phyloP scores from a whole-genome alignment of 1,140 invertebrate species.

The Musca domestica region DNA sequence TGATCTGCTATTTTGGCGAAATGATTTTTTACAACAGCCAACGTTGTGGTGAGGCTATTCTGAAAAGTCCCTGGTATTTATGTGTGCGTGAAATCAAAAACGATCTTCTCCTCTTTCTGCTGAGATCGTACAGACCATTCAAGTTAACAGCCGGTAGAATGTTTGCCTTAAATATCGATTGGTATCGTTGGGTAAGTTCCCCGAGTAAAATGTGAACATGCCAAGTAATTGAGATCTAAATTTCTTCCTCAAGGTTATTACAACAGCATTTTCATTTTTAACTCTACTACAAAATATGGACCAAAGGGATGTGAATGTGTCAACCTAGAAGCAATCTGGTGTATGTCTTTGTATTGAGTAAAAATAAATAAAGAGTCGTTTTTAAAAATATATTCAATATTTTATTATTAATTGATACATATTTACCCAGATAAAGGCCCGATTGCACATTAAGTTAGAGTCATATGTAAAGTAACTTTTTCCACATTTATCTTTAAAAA shows the following conservation, averaged over 20 bases:
- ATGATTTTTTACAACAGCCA: constrained; percentile 43
- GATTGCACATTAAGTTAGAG: too few relatives aligned
- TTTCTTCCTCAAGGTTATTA: constrained; percentile 39
- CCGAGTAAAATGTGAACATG: too few relatives aligned
- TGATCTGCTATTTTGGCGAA: constrained; percentile 49
- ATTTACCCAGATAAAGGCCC: too few relatives aligned
- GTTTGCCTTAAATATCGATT: constrained; percentile 40
- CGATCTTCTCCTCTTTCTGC: constrained; percentile 41
- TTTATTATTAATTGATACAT: too few relatives aligned
- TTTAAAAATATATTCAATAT: too few relatives aligned
- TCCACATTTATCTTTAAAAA: too few relatives aligned
- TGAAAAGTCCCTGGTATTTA: constrained; percentile 46
- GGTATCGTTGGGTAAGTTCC: constrained; percentile 43
- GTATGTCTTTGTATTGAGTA: too few relatives aligned
- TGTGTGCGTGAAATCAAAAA: constrained; percentile 36
- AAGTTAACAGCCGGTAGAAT: constrained; percentile 44
- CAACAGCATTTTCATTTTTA: constrained; percentile 48
- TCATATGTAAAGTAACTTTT: too few relatives aligned
- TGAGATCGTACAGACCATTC: constrained; percentile 35
- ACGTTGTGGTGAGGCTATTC: constrained; percentile 43
- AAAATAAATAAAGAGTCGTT: too few relatives aligned
- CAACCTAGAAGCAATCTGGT: too few relatives aligned
- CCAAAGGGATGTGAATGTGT: background rate
- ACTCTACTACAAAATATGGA: constrained; percentile 48
- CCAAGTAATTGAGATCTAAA: background rate